Evolutionary conservation across 1,140 invertebrate species (phyloP).

Genomic region (Tetranychus urticae): DNA sequence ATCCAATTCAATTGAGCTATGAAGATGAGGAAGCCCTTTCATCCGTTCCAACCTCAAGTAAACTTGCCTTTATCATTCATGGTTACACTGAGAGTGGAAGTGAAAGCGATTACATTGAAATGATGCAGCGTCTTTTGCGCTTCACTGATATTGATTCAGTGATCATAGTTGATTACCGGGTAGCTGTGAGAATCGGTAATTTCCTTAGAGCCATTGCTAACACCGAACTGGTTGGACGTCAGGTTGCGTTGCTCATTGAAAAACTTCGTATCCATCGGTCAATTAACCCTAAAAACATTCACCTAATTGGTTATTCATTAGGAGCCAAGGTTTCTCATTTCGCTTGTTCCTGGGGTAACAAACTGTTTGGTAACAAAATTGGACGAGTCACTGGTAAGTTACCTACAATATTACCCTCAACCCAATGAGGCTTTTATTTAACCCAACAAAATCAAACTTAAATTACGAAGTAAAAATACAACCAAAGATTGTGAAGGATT

Average conservation of each 20-base stretch:
- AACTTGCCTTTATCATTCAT: neutral
- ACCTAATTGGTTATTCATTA: slow-evolving; percentile 34
- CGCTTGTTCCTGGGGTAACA: slow-evolving; percentile 19
- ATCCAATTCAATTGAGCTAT: too few species aligned
- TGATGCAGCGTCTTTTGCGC: neutral
- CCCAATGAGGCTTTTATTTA: too few species aligned
- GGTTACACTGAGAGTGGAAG: neutral
- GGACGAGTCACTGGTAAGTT: neutral
- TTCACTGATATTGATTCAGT: neutral
- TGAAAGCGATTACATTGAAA: neutral
- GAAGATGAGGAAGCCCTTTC: too few species aligned
- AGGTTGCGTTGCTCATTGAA: slow-evolving; percentile 16
- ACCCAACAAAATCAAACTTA: too few species aligned
- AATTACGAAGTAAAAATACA: too few species aligned
- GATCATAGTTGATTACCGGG: neutral
- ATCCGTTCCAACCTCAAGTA: neutral
- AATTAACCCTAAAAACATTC: slow-evolving; percentile 16
- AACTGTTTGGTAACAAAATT: neutral
- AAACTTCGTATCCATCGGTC: slow-evolving; percentile 2
- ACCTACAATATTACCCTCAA: too few species aligned
- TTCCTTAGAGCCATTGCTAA: slow-evolving; percentile 11
- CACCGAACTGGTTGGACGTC: slow-evolving; percentile 19
- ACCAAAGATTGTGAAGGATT: too few species aligned
- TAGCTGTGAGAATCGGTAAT: neutral
- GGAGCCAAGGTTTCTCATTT: slow-evolving; percentile 34